Evolutionary conservation across 2,888 invertebrate species (phyloP), one percentile per base, ranked within the genome.

Genomic region (Orthosia gothica): DNA sequence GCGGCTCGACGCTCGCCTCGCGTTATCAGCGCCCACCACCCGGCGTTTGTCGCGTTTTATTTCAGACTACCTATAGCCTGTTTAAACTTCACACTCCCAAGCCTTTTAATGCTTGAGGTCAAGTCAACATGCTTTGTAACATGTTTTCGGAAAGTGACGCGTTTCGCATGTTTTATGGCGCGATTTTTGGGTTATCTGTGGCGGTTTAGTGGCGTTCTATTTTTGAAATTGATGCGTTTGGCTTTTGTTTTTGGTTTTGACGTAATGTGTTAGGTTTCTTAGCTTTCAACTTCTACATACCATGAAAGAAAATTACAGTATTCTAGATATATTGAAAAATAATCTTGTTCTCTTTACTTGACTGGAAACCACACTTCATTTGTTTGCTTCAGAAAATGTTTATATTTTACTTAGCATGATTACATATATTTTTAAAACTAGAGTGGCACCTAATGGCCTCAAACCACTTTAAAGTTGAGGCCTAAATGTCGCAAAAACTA

Each of bases 11-110:
- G 84, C 73, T 81, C 76, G 84, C 81, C 81, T 70, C 59, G 47
- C 76, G 81, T 92, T 92, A 93, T 92, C 93, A 85, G 87, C 82
- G 54, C 81, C 79, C 84, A 89, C 86, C 92, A 92, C 91, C 90
- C 92, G 88, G 84, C 85, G 88, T 86, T 88, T 89, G 89, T 87
- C 90, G 89, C 88, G 88, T 91, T 92, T 92, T 92, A 92, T 92
- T 91, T 88, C 89, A 88, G 87, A 81, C 84, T 87, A 88, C 84
- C 82, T 84, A 86, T 87, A 88, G 86, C 85, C 88, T 88, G 86
- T 89, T 88, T 87, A 88, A 86, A 88, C 88, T 89, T 87, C 87
- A 86, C 82, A 82, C 88, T 87, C 89, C 79, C 79, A 63, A 83
- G 86, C 82, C 87, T 89, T 89, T 90, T 89, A 89, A 89, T 86